Evolutionary conservation across 1,140 invertebrate species (phyloP).

Genomic region (Tigriopus japonicus): DNA sequence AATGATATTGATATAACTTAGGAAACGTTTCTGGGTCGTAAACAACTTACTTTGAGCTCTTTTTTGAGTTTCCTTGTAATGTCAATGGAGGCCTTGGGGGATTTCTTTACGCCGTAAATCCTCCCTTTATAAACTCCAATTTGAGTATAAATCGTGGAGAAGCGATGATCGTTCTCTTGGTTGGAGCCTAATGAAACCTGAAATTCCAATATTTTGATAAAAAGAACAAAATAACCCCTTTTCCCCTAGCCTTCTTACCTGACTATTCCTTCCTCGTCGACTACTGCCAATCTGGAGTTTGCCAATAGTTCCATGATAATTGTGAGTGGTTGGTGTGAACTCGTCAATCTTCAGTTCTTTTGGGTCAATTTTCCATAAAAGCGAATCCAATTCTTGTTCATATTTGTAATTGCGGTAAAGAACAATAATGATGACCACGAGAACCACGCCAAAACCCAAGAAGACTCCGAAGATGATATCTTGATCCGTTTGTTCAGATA

Average conservation of each 20-base stretch:
- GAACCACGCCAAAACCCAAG: constrained; percentile 46
- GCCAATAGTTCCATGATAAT: not conserved
- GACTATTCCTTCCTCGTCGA: no score
- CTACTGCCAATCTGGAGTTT: no score
- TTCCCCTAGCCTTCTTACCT: no score
- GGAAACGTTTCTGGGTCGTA: no score
- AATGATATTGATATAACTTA: no score
- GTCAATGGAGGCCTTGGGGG: constrained; percentile 66
- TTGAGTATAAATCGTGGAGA: constrained; percentile 64
- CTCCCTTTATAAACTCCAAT: constrained; percentile 72
- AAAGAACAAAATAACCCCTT: no score
- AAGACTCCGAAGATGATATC: constrained; percentile 59
- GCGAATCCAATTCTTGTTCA: constrained; percentile 78
- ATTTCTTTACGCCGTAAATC: constrained; percentile 63
- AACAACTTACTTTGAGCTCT: constrained; percentile 76
- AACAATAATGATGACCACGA: constrained; percentile 38
- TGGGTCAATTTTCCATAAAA: constrained; percentile 89
- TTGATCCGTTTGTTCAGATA: constrained; percentile 45
- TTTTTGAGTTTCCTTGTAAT: constrained; percentile 80
- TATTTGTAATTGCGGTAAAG: constrained; percentile 64
- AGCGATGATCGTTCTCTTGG: constrained; percentile 60
- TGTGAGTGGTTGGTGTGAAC: constrained; percentile 15
- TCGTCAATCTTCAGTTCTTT: constrained; percentile 47
- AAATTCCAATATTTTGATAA: constrained; percentile 31
- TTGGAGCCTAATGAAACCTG: constrained; percentile 69